Conservation (phyloP, 2,888 invertebrate genomes). For the Terebella lapidaria region DNA sequence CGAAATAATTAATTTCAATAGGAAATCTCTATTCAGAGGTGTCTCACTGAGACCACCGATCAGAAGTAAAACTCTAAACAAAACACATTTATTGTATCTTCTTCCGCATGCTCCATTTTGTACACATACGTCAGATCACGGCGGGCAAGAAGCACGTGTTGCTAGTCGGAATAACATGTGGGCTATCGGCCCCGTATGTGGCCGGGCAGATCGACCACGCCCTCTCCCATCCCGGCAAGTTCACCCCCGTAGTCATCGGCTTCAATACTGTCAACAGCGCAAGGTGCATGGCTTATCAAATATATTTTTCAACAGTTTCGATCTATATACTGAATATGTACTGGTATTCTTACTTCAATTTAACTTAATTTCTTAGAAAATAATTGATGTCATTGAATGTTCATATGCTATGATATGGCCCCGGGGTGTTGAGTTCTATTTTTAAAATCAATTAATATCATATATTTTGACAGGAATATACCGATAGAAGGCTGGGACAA, state of each 20-base stretch:
- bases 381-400: too few relatives aligned
- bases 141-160: conserved; percentile 33
- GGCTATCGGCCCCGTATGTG: conserved; percentile 49
- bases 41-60: too few relatives aligned
- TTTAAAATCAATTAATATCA: too few relatives aligned
- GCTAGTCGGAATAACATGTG: conserved; percentile 49
- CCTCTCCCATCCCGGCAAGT: conserved; percentile 33
- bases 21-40: too few relatives aligned
- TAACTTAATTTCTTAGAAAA: too few relatives aligned
- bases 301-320: background rate
- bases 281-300: too few relatives aligned
- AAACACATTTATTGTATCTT: background rate
- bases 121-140: conserved; percentile 9
- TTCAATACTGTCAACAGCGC: conserved; percentile 43
- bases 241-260: conserved; percentile 45
- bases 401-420: too few relatives aligned
- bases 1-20: too few relatives aligned
- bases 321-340: background rate
- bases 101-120: background rate
- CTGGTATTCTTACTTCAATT: background rate
- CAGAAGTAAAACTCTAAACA: too few relatives aligned
- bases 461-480: conserved; percentile 32
- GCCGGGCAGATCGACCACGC: conserved; percentile 48
- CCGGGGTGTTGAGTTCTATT: too few relatives aligned
- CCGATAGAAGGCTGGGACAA: conserved; percentile 43